Evolutionary conservation across 2,113 vertebrate genomes (phyloP).

Genomic region (Podiceps cristatus): DNA sequence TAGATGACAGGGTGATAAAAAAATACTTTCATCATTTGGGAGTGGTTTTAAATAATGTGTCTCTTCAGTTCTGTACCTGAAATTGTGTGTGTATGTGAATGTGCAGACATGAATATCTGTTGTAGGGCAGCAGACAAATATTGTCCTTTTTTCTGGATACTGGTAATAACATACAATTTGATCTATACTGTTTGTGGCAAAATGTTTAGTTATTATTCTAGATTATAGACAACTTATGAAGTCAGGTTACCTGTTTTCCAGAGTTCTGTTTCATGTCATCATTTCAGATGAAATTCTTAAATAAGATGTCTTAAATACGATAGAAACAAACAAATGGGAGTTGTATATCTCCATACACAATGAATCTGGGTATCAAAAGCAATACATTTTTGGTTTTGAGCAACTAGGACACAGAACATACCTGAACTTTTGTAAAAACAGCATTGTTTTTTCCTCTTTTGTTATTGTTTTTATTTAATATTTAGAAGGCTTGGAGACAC

Average conservation of each 20-base stretch:
- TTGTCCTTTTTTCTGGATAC: conserved; percentile 45
- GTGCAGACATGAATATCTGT: background rate
- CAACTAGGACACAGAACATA: background rate
- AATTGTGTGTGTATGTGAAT: background rate
- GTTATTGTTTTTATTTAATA: background rate
- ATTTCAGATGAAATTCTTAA: background rate
- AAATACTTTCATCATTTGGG: background rate
- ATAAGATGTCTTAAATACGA: background rate
- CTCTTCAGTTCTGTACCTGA: background rate
- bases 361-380: background rate
- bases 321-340: background rate
- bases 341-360: background rate
- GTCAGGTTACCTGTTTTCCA: background rate
- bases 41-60: conserved; percentile 61
- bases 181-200: background rate
- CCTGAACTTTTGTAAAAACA: background rate
- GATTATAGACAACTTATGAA: conserved; percentile 3
- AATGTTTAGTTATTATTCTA: background rate
- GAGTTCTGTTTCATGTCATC: background rate
- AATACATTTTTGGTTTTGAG: background rate
- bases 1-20: conserved; percentile 13
- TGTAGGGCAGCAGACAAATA: conserved; percentile 27
- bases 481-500: background rate
- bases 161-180: conserved; percentile 38
- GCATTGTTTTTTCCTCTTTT: rapidly evolving